phyloP scores from a whole-genome alignment of 2,113 vertebrate species.

The Asarcornis scutulata region DNA sequence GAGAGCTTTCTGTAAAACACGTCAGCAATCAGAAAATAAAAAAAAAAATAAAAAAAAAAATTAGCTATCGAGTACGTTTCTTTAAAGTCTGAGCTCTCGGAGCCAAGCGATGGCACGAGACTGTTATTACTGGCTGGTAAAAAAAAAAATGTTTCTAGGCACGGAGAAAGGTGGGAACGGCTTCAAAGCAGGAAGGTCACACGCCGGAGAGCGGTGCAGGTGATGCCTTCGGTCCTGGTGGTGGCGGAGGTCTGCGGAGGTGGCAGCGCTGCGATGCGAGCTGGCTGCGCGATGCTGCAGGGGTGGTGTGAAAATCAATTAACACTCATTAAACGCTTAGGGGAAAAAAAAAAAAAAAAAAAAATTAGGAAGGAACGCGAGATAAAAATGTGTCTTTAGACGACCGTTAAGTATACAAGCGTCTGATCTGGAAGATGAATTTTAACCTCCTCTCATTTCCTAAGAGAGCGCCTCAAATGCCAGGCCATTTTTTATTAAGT shows the following conservation, averaged over 20 bases:
- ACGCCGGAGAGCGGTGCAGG: background rate
- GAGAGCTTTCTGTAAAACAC: background rate
- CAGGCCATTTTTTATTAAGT: background rate
- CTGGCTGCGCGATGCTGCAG: background rate
- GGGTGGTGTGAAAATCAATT: background rate
- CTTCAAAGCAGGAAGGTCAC: background rate
- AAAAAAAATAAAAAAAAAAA: no score
- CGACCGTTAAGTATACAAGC: background rate
- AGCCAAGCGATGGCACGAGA: background rate
- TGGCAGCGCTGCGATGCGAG: background rate
- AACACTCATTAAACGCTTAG: background rate
- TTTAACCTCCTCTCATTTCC: background rate
- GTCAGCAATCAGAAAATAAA: background rate
- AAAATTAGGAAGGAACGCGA: background rate
- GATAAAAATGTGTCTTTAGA: background rate
- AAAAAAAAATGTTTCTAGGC: background rate
- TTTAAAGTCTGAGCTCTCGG: background rate
- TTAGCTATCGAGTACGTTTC: background rate
- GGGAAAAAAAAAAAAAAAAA: no score
- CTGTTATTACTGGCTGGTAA: background rate
- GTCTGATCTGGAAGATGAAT: background rate
- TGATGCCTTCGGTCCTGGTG: background rate
- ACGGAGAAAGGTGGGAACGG: background rate
- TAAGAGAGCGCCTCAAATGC: background rate
- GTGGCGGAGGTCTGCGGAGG: background rate